Base-by-base conservation (phyloP, 2,113 vertebrate genomes). In the Melanocharis versteri region DNA sequence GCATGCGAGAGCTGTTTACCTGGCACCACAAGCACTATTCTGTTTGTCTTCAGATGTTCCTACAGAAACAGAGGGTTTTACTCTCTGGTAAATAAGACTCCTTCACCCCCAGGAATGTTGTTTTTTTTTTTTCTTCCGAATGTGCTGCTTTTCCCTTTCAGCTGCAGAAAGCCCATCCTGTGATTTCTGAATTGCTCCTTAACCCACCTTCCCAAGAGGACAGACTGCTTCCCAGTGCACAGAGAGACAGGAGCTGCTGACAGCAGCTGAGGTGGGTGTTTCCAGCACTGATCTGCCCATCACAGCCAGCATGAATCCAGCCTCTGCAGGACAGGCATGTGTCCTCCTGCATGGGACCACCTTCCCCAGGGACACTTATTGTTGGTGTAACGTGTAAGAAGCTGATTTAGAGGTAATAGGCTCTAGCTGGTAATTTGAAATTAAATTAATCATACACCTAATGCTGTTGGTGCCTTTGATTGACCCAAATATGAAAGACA, bases 1-100 rank as follows among this genome's bases (percentile, higher is more conserved):
- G 93, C 69, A 89, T 78, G 72, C 9, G 53, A 28, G 83, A 87
- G 84, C 85, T 97, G 93, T 97, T 97, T 97, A 96, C 95, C 93
- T 96, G 90, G 91, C 96, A 83, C n/a, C 39, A 95, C 91, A n/a
- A 92, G 64, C 87, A 88, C 87, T 88, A 58, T 71, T 89, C 81
- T 93, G 61, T 92, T 96, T 94, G 66, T 90, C 88, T 88, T 94
- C 61, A 88, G 65, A 92, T 66, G 80, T 86, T 96, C 82, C 82
- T 88, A 45, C 83, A 83, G 87, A 84, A 94, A 72, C 90, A 84
- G 78, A 64, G 83, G 27, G 78, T 60, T 90, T 75, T 87, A 73
- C 81, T 50, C 66, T 60, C 39, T 65, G 85, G 62, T 76, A 79
- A 97, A 77, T 76, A 72, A 88, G 70, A 50, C 21, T n/a, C 11